Evolutionary conservation across 2,797 vertebrate species (phyloP), one percentile per base, ranked within the genome.

Genomic region (Haliaeetus albicilla): DNA sequence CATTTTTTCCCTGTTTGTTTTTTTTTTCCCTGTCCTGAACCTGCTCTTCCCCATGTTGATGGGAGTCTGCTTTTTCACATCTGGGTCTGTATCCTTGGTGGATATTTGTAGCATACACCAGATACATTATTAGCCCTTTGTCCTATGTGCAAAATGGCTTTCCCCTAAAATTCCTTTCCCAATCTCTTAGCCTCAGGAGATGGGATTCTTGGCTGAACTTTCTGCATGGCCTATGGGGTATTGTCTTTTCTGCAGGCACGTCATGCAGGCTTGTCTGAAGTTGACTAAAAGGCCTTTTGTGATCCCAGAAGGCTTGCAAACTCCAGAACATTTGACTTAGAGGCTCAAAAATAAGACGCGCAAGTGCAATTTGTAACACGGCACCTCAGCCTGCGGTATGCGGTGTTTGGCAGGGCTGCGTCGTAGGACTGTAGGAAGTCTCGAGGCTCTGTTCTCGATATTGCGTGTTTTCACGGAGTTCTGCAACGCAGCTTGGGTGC

Each of bases 121-220:
- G 80, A 37, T 22, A 8, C 1, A 0, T 81, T 33, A 51, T 59
- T 24, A 70, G 27, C 31, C 74, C 64, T 86, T 82, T 59, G 61
- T 68, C 67, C 69, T 71, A 0, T 20, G 14, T 41, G 48, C 54
- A 48, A 54, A 46, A 35, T 1, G 1, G 39, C 63, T 81, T 91
- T 92, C 59, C 70, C 67, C 23, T 90, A 57, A 51, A 92, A 71
- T 88, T 86, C 77, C 60, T 84, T 88, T 51, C 79, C 65, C 65
- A 65, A 2, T 77, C 74, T 56, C 51, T 31, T 48, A 3, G 20
- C 79, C 81, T 70, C 51, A 18, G 81, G 94, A 92, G 84, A 61
- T 75, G 78, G 81, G 87, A 82, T 89, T 93, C 43, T 79, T 87
- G 93, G 84, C 89, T 92, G 87, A 89, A 30, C 59, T 73, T 41